phyloP scores from a whole-genome alignment of 2,888 invertebrate genomes.

The Diarsia mendica region DNA sequence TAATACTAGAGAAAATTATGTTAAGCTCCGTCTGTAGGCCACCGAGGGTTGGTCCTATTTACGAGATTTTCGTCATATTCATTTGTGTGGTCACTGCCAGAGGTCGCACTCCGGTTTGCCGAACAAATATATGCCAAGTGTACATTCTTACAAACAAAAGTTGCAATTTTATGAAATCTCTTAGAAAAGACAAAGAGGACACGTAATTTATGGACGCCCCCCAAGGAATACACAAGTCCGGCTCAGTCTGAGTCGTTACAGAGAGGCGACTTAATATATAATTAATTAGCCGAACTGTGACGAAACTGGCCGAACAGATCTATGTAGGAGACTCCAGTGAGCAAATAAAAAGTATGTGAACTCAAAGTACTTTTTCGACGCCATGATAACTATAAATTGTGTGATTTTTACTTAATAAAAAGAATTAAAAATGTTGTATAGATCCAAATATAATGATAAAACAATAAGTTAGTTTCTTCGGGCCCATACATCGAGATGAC shows the following conservation, averaged over 20 bases:
- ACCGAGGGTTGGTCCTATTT: constrained; percentile 5
- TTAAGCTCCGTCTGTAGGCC: constrained; percentile 45
- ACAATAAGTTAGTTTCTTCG: constrained; percentile 21
- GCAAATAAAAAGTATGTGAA: neutral
- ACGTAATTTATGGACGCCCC: too few species aligned
- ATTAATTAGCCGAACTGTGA: neutral
- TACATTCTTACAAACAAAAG: too few species aligned
- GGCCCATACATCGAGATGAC: constrained; percentile 28
- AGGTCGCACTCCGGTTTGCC: neutral
- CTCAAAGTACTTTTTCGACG: neutral
- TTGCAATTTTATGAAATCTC: too few species aligned
- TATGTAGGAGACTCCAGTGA: too few species aligned
- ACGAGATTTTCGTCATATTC: too few species aligned
- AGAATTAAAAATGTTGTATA: neutral
- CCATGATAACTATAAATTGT: neutral
- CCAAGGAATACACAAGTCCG: too few species aligned
- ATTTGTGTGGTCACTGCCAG: too few species aligned
- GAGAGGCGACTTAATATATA: neutral
- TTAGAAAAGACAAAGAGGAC: too few species aligned
- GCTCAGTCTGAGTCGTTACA: neutral
- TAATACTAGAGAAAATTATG: too few species aligned
- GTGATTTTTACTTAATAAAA: constrained; percentile 6
- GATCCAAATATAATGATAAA: neutral
- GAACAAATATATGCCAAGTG: neutral
- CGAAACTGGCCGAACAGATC: too few species aligned